A percentile compares a stretch with the other conserved stretches of the same genome.
phyloP scores from a whole-genome alignment of 2,797 vertebrate species.

The Chloroceryle amazona region DNA sequence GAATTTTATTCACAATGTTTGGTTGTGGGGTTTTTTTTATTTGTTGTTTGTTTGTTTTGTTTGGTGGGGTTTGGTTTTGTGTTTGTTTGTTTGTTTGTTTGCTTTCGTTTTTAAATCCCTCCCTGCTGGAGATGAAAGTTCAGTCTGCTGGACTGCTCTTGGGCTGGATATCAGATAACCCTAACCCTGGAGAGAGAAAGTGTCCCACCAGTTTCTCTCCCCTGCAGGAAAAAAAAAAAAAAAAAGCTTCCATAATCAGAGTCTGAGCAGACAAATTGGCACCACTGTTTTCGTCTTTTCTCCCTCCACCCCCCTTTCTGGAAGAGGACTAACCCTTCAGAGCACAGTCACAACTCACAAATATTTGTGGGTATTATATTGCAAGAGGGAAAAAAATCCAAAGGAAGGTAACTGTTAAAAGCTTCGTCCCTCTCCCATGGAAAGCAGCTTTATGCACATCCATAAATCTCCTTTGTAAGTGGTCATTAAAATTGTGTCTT shows the following conservation, averaged over 20 bases:
- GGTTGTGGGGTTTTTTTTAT: neutral
- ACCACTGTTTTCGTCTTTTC: constrained; percentile 72
- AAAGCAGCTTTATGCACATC: constrained; percentile 84
- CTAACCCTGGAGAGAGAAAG: constrained; percentile 78
- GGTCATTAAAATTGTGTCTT: constrained; percentile 84
- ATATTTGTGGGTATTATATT: constrained; percentile 86
- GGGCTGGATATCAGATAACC: constrained; percentile 83
- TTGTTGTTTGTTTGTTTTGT: neutral
- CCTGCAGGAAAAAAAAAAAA: constrained; percentile 2
- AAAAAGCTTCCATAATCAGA: constrained; percentile 80
- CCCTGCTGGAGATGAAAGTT: constrained; percentile 79
- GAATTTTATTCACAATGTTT: constrained; percentile 71
- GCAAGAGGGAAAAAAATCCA: constrained; percentile 61
- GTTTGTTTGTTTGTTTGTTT: too few species aligned
- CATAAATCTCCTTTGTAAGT: constrained; percentile 84
- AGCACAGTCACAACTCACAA: constrained; percentile 83
- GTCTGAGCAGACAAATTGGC: constrained; percentile 86
- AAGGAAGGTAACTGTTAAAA: constrained; percentile 83
- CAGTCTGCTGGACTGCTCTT: constrained; percentile 77
- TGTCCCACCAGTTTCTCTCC: constrained; percentile 77
- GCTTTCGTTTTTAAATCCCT: neutral
- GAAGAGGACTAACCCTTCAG: constrained; percentile 74
- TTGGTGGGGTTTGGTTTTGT: neutral
- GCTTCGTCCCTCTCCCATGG: constrained; percentile 77
- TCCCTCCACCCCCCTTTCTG: constrained; percentile 63